Conservation (phyloP, 1,140 invertebrate species). For the Neotoxoptera formosana region DNA sequence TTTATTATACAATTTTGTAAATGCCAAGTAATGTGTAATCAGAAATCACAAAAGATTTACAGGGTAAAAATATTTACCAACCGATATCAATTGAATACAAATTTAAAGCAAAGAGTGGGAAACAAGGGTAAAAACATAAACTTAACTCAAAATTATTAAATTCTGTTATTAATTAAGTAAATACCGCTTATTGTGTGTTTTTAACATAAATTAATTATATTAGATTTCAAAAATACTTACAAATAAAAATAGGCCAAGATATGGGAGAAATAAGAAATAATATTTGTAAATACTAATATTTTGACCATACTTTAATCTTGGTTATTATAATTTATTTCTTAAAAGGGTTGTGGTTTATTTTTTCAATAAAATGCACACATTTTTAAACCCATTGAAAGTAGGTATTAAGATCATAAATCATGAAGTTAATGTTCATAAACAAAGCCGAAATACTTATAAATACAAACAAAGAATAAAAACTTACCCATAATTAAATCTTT, state of each 20-base stretch:
- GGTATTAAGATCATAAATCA: background rate
- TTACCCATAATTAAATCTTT: conserved; percentile 48
- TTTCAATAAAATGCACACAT: conserved; percentile 25
- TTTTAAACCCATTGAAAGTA: conserved; percentile 16
- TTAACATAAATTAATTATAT: conserved; percentile 51
- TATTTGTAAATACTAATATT: background rate
- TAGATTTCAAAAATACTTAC: conserved; percentile 35
- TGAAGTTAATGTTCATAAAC: background rate
- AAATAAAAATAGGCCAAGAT: conserved; percentile 38
- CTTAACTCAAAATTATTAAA: conserved; percentile 4
- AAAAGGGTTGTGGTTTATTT: background rate
- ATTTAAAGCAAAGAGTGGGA: background rate
- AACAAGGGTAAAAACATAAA: background rate
- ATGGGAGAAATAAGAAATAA: conserved; percentile 38
- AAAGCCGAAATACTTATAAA: conserved; percentile 45
- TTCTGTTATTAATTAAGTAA: conserved; percentile 1
- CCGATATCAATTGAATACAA: background rate
- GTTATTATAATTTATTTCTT: background rate
- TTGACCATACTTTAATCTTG: background rate
- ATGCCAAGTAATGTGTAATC: background rate
- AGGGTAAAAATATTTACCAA: background rate
- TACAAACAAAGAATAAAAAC: conserved; percentile 42
- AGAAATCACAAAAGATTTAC: background rate
- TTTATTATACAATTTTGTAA: background rate
- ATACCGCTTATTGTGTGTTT: conserved; percentile 22